A percentile compares a stretch with the other conserved stretches of the same genome.
These are phyloP conservation scores for Drepana falcataria DNA, from an alignment of 2,888 invertebrate genomes.

Conservation along the genomic window DNA sequence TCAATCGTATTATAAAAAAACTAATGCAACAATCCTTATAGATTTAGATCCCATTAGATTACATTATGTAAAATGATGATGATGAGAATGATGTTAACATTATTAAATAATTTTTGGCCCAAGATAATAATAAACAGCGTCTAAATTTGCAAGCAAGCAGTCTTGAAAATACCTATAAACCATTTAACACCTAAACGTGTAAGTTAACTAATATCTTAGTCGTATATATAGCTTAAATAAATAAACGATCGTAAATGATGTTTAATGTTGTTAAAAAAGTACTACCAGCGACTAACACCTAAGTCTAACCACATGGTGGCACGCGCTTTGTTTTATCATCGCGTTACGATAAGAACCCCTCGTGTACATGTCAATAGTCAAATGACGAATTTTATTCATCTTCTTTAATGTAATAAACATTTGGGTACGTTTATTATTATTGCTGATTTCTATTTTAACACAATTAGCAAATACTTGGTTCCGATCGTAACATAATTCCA, in stretches of 20 bases:
- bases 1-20: not conserved
- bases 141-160: conserved; percentile 1
- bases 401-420: no score
- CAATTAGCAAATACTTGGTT: not conserved
- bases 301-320: not conserved
- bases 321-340: not conserved
- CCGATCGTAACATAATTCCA: conserved; percentile 2
- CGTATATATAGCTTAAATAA: not conserved
- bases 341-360: not conserved
- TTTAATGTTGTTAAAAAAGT: not conserved
- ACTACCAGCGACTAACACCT: not conserved
- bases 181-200: not conserved
- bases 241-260: not conserved
- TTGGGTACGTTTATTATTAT: no score
- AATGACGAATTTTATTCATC: not conserved
- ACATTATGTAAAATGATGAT: not conserved
- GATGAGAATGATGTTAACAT: not conserved
- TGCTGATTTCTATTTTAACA: no score
- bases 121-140: not conserved
- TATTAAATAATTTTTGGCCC: conserved; percentile 1
- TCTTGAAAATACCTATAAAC: not conserved
- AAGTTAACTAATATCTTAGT: not conserved
- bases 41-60: not conserved
- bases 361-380: not conserved
- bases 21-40: not conserved